Base-by-base conservation (phyloP, 2,888 invertebrate genomes). In the Hofmannophila pseudospretella region DNA sequence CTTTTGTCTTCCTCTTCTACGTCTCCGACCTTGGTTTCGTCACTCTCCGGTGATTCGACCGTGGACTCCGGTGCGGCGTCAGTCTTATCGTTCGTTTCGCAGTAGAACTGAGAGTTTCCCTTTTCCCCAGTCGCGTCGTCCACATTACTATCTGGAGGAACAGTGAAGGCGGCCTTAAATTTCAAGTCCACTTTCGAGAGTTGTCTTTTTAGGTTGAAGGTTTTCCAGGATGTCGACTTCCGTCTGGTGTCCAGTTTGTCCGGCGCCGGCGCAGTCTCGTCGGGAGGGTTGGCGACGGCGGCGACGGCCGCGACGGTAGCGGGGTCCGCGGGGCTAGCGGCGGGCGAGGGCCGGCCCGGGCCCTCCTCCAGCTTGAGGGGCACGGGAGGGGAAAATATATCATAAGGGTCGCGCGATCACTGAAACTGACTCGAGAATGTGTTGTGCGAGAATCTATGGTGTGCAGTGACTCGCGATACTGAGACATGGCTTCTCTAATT, bases 141-240 rank as follows among this genome's bases (percentile, higher is more conserved):
- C 26, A 63, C 49, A 43, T 64, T 69, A 54, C 77, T 87, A 36
- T 88, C 88, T 45, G 81, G 66, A 31, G 87, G 74, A 10, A 67
- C 74, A 19, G 76, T 64, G 75, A 90, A 90, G 31, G 90, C 91
- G 57, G 91, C 91, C 68, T 92, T 92, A 43, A 92, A 79, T 71
- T 92, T 93, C 58, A 92, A 84, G 67, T 94, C 93, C 51, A 94
- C 94, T 77, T 90, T 93, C 45, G 93, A 94, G 54, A 95, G 88
- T 77, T 94, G 94, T 54, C 94, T 90, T 75, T 95, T 95, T 42
- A 95, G 86, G 72, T 92, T 93, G 84, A 94, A 94, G 42, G 90
- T 90, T 75, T 93, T 94, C 93, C 94, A 94, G 39, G 89, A 75
- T 48, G 90, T 89, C 20, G 92, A 92, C 57, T 91, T 91, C 52